Evolutionary conservation across 2,113 vertebrate species (phyloP).

Genomic region (Megaptera novaeangliae): DNA sequence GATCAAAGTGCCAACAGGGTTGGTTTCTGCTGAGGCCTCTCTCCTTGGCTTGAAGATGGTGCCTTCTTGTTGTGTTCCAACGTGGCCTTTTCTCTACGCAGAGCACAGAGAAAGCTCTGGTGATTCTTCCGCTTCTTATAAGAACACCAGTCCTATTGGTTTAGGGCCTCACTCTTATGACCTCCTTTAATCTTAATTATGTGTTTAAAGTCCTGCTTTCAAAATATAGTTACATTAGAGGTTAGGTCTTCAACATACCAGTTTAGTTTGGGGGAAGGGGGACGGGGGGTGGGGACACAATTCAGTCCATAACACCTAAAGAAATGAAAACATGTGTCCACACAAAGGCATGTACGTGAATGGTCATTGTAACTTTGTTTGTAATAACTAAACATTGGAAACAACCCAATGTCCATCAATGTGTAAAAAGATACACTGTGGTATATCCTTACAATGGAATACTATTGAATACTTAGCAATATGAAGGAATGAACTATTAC

Average conservation of each 20-base stretch:
- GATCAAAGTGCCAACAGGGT: accelerated
- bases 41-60: no score
- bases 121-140: not conserved
- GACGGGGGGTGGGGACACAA: not conserved
- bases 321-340: not conserved
- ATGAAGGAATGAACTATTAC: not conserved
- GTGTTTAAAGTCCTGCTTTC: not conserved
- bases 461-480: not conserved
- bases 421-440: not conserved
- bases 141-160: not conserved
- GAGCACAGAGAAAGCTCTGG: not conserved
- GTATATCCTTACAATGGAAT: not conserved
- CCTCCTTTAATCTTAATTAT: not conserved
- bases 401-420: not conserved
- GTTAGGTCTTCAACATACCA: not conserved
- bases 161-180: not conserved
- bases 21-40: not conserved
- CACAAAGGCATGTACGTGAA: not conserved
- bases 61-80: not conserved
- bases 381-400: not conserved
- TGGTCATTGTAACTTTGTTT: not conserved
- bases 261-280: no score
- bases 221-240: not conserved
- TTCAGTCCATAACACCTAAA: not conserved
- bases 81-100: not conserved